phyloP scores from a whole-genome alignment of 2,113 vertebrate species.

The Nannospalax galili region DNA sequence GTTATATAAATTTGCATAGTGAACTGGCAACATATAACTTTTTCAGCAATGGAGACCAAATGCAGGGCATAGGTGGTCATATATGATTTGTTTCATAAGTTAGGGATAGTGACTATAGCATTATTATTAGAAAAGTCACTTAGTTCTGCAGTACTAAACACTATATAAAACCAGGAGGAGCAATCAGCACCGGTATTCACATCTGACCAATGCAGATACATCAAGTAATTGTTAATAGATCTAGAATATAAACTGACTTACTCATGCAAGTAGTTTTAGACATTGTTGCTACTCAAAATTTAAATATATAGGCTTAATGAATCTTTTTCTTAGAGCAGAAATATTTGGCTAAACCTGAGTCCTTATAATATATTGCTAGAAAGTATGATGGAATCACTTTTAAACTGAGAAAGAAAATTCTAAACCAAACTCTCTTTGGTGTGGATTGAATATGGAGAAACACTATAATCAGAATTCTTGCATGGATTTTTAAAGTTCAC shows the following conservation, averaged over 20 bases:
- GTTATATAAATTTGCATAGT: neutral
- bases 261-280: too few relatives aligned
- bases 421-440: neutral
- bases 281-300: too few relatives aligned
- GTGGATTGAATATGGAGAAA: neutral
- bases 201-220: neutral
- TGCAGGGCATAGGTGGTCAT: neutral
- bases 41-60: neutral
- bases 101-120: neutral
- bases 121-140: neutral
- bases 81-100: neutral
- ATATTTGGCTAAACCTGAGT: neutral
- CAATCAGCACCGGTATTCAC: neutral
- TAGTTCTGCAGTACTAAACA: neutral
- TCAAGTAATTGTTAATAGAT: neutral
- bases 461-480: neutral
- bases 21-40: neutral
- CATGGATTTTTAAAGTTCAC: neutral
- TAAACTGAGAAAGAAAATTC: conserved; percentile 6
- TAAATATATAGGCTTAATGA: neutral
- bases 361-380: neutral
- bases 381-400: conserved; percentile 25
- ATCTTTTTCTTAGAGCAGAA: neutral
- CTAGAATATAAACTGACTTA: neutral
- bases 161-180: neutral